Base-by-base conservation (phyloP, 1,140 invertebrate genomes). In the Philotrypesis tridentata region DNA sequence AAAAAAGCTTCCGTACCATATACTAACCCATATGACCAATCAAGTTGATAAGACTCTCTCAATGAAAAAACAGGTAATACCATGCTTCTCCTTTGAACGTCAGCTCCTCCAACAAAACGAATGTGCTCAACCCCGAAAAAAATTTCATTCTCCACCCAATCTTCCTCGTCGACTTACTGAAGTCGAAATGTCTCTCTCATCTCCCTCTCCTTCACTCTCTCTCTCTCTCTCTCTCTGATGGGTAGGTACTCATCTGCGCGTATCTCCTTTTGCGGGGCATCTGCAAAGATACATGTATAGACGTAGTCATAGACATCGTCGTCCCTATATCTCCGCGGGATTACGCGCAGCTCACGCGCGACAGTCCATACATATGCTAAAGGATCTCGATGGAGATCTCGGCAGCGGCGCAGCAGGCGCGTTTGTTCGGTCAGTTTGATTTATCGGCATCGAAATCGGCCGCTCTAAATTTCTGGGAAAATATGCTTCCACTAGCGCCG, bases 401-500 rank as follows among this genome's bases (percentile, higher is more conserved):
- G 70, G 79, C 40, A 3, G 37, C 8, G 12, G n/a, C n/a, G 43
- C 43, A 48, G 85, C 82, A 63, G 72, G 83, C 29, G 43, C 81
- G 82, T 67, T 63, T 84, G 82, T 80, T 85, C 85, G 89, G 89
- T 90, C 89, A 90, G 88, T 90, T 90, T 91, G 90, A 91, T 91
- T 91, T 91, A 91, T 91, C 86, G 88, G 90, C 83, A 63, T 79
- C 84, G 88, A 86, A 87, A 90, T 90, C 87, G 87, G 85, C 84
- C 86, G 82, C 83, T 89, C 87, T 87, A 90, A 91, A 90, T 91
- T 90, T 91, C 86, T 75, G 84, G 86, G 84, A 89, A 91, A 91
- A 91, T 90, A 91, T 90, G 90, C 88, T 90, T 85, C 84, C 85
- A 82, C 82, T 77, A 21, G 68, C 65, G n/a, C 68, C 17, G 12